Base-by-base conservation (phyloP, 2,797 vertebrate genomes). In the Pseudomugil gertrudae region DNA sequence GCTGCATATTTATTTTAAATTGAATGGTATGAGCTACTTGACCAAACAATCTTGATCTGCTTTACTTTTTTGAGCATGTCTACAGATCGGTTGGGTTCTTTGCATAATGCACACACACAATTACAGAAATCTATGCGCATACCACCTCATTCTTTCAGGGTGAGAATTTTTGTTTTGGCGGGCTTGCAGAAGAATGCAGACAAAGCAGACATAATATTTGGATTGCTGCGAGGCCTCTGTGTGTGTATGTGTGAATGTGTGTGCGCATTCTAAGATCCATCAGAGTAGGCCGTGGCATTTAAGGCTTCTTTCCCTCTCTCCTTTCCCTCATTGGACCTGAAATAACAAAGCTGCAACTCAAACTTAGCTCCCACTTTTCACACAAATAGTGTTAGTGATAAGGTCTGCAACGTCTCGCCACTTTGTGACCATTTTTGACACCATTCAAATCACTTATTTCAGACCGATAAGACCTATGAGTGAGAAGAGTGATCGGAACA, bases 201-300 rank as follows among this genome's bases (percentile, higher is more conserved):
- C 88, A 90, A 92, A 93, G 92, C 92, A 95, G 93, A 94, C 93
- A 95, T 94, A 94, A 95, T 95, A 95, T 94, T 94, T 94, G 92
- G 92, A 93, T 93, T 94, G 87, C 90, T 92, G 84, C 84, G 70
- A 93, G 91, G 85, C 83, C 83, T 83, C 32, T 56, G 48, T 57
- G 73, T 72, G 72, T 65, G 74, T 76, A n/a, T 79, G 69, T 58
- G 66, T 57, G 40, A 9, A 56, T 80, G 66, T 63, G 56, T 45
- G 58, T 33, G 43, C 57, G 66, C 63, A 59, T 66, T 70, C 59
- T 73, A 73, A 81, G 64, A 80, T 84, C 79, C 76, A 76, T 50
- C 65, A 72, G 80, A 82, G 80, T 79, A 75, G 75, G 78, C 87
- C 83, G 79, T 78, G 85, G 85, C 84, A 64, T 82, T 85, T 87